A percentile compares a stretch with the other conserved stretches of the same genome.
These are phyloP conservation scores for Brachypteracias leptosomus DNA, from an alignment of 2,113 vertebrate species.

Conservation along the genomic window DNA sequence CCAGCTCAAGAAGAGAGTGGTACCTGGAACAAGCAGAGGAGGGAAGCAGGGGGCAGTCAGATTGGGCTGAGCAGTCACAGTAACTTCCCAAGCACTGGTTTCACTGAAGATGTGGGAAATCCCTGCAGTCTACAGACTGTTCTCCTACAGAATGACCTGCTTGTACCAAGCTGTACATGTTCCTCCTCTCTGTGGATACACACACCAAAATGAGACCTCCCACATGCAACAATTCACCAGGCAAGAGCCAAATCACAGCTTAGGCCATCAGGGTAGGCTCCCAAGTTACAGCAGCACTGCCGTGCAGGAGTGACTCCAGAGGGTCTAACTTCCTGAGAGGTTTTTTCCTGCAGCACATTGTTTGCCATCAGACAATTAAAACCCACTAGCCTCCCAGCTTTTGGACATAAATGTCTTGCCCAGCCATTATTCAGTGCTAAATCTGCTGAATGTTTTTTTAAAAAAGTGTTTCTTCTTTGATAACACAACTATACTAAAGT, in stretches of 20 bases:
- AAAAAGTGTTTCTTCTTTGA: background rate
- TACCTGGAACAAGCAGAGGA: constrained; percentile 75
- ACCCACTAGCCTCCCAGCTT: background rate
- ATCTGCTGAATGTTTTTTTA: background rate
- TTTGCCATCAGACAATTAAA: background rate
- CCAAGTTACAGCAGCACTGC: background rate
- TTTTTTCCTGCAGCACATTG: background rate
- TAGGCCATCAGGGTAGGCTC: background rate
- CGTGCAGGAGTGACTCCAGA: background rate
- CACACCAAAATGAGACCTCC: background rate
- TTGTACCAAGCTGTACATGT: background rate
- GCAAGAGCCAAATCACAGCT: background rate
- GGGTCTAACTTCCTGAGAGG: background rate
- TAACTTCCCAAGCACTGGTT: background rate
- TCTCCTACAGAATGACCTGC: background rate
- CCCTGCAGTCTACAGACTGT: background rate
- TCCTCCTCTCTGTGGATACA: background rate
- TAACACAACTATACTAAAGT: background rate
- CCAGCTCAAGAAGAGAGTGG: constrained; percentile 89
- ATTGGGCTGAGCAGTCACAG: background rate
- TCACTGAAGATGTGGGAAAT: background rate
- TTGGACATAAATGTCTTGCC: background rate
- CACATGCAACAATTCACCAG: background rate
- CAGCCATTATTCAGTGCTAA: background rate
- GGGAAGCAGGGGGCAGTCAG: background rate